Conservation (phyloP, 2,113 vertebrate genomes). For the Tichodroma muraria region DNA sequence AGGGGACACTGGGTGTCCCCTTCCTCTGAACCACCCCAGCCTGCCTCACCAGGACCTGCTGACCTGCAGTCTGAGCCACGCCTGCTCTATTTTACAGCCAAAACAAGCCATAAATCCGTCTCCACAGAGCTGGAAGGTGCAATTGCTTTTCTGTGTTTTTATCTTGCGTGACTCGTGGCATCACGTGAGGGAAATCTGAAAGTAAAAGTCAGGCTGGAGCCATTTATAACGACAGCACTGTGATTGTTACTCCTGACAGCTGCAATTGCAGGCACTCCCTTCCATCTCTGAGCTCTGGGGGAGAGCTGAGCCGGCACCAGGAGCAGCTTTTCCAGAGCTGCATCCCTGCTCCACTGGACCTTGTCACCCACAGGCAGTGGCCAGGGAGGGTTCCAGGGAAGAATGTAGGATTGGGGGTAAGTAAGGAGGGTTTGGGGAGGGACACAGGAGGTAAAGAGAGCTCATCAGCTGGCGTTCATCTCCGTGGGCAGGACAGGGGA, state of each 20-base stretch:
- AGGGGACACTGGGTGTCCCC: accelerated
- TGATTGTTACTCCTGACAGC: slow-evolving; percentile 38
- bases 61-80: not conserved
- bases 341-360: not conserved
- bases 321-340: not conserved
- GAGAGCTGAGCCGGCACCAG: not conserved
- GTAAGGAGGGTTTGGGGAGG: not conserved
- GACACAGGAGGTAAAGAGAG: not conserved
- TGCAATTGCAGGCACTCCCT: slow-evolving; percentile 18
- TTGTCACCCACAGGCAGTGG: not conserved
- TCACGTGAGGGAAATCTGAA: slow-evolving; percentile 32
- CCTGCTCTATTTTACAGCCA: not conserved
- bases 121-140: not conserved
- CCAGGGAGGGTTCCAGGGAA: not conserved
- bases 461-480: not conserved
- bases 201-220: slow-evolving; percentile 32
- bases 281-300: not conserved
- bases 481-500: accelerated
- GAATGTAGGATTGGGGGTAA: not conserved
- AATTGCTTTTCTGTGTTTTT: not conserved
- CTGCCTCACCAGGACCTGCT: accelerated
- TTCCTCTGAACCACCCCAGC: not conserved
- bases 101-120: not conserved
- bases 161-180: not conserved
- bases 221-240: not conserved